Percentiles rank a stretch among this genome's conserved stretches.
Evolutionary conservation across 2,888 invertebrate species (phyloP).

Genomic region (Embidobia sp.): DNA sequence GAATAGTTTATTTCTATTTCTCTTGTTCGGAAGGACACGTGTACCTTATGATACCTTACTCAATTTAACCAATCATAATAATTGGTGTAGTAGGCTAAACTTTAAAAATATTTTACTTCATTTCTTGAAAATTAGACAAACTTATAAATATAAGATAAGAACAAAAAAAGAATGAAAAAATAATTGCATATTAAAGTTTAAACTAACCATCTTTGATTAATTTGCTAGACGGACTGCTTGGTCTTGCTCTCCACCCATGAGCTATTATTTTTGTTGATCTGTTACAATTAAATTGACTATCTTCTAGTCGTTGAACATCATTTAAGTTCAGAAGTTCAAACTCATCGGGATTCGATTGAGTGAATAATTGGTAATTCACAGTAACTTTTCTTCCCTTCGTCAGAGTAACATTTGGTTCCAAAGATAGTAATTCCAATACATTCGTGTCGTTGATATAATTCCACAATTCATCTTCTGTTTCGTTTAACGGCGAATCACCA

Average conservation of each 20-base stretch:
- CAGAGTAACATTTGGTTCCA: background rate
- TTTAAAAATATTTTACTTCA: no score
- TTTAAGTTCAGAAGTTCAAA: conserved; percentile 5
- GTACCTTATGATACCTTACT: no score
- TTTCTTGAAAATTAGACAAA: no score
- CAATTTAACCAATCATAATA: no score
- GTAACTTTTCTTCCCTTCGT: background rate
- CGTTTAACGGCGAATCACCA: background rate
- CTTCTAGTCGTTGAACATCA: background rate
- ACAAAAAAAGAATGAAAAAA: no score
- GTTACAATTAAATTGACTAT: background rate
- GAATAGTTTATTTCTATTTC: no score
- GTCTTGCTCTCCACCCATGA: conserved; percentile 11
- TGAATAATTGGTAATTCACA: conserved; percentile 9
- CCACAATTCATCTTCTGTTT: conserved; percentile 10
- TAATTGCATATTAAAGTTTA: no score
- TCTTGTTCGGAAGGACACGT: no score
- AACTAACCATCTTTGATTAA: conserved; percentile 22
- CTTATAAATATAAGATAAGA: no score
- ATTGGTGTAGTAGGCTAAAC: no score
- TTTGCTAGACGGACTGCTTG: background rate
- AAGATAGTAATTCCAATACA: background rate
- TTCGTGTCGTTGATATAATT: background rate
- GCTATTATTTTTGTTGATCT: conserved; percentile 12
- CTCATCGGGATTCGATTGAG: background rate